A percentile compares a stretch with the other conserved stretches of the same genome.
Conservation (phyloP, 2,888 invertebrate genomes). For the Holacanthella duospinosa region DNA sequence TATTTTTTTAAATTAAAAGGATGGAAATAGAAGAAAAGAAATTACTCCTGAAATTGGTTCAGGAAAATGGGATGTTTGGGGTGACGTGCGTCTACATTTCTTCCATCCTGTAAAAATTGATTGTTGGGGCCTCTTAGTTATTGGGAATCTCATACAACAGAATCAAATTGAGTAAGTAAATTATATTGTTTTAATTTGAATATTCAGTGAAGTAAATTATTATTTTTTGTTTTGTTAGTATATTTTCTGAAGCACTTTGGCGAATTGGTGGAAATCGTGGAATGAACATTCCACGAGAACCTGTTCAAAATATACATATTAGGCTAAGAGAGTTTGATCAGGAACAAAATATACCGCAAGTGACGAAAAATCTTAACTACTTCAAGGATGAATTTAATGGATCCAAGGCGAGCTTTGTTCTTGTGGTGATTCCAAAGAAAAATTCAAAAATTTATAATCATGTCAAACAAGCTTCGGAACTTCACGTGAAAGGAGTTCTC, state of each 20-base stretch:
- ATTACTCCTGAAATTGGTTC: not conserved
- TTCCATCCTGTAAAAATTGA: slow-evolving; percentile 8
- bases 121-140: too few relatives aligned
- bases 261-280: slow-evolving; percentile 5
- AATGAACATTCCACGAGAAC: slow-evolving; percentile 7
- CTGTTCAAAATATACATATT: not conserved
- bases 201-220: not conserved
- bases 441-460: slow-evolving; percentile 16
- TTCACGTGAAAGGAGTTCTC: slow-evolving; percentile 26
- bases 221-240: too few relatives aligned
- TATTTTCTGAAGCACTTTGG: slow-evolving; percentile 2
- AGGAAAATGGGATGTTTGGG: slow-evolving; percentile 27
- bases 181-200: not conserved
- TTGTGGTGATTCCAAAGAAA: slow-evolving; percentile 21
- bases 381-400: not conserved
- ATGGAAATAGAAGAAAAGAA: not conserved
- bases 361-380: not conserved
- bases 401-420: slow-evolving; percentile 11
- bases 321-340: not conserved
- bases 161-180: not conserved
- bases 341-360: not conserved
- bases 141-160: too few relatives aligned
- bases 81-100: slow-evolving; percentile 14
- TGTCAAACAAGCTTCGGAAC: slow-evolving; percentile 23
- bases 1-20: too few relatives aligned